phyloP scores from a whole-genome alignment of 2,797 vertebrate genomes.

The Iguana delicatissima region DNA sequence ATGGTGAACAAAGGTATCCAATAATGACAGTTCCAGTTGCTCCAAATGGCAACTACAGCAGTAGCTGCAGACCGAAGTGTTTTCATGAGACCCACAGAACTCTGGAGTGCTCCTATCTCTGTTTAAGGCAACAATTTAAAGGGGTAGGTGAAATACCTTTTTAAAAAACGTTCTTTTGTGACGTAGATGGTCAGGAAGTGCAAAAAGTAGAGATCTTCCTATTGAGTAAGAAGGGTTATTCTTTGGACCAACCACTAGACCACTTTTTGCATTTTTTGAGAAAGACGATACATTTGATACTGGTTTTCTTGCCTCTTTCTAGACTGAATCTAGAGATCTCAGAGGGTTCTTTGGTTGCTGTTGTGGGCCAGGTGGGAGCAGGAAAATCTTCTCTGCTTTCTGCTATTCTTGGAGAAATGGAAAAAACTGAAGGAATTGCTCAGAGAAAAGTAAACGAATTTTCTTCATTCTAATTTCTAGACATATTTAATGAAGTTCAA shows the following conservation, averaged over 20 bases:
- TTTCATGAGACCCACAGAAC: no score
- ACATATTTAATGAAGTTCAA: not conserved
- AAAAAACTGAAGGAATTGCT: conserved; percentile 64
- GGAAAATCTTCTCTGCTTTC: conserved; percentile 76
- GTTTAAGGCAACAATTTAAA: not conserved
- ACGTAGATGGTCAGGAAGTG: not conserved
- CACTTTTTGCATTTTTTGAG: not conserved
- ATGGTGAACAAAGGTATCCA: no score
- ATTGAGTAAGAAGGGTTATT: not conserved
- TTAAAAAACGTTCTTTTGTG: not conserved
- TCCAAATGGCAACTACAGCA: no score
- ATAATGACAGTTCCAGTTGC: no score
- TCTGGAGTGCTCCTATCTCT: no score
- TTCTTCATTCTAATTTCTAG: not conserved
- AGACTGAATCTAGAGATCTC: conserved; percentile 70
- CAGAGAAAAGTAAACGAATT: conserved; percentile 69
- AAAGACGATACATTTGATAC: not conserved
- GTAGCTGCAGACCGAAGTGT: no score
- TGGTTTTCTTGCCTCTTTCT: conserved; percentile 43
- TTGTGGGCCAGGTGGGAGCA: conserved; percentile 71
- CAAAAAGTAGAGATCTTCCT: not conserved
- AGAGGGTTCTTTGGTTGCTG: conserved; percentile 71
- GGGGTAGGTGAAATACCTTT: not conserved
- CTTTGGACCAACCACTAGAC: not conserved
- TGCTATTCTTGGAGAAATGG: conserved; percentile 73